Conservation (phyloP, 1,140 invertebrate species). For the Hirudo medicinalis region DNA sequence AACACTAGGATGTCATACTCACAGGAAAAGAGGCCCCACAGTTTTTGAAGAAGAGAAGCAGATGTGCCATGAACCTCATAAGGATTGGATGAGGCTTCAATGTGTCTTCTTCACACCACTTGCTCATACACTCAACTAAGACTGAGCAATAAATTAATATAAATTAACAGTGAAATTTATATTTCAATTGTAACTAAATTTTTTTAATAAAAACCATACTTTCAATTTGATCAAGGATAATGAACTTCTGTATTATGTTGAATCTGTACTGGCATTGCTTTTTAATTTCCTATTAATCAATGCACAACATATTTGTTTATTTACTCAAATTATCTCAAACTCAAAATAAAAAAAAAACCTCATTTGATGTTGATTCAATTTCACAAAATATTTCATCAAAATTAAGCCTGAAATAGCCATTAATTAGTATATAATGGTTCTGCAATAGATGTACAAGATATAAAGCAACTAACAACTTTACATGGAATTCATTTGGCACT, state of each 20-base stretch:
- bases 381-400: conserved; percentile 34
- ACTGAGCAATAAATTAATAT: conserved; percentile 25
- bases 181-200: conserved; percentile 14
- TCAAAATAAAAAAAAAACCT: conserved; percentile 23
- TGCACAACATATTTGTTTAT: neutral
- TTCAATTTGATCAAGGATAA: conserved; percentile 59
- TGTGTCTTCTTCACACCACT: conserved; percentile 31
- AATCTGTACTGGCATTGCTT: conserved; percentile 48
- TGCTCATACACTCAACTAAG: conserved; percentile 50
- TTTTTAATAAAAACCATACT: conserved; percentile 27
- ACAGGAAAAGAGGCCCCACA: too few relatives aligned
- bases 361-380: conserved; percentile 30
- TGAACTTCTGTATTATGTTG: conserved; percentile 59
- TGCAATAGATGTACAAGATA: conserved; percentile 10
- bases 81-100: conserved; percentile 44
- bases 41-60: conserved; percentile 63
- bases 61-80: conserved; percentile 61
- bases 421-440: neutral
- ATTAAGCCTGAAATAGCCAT: conserved; percentile 29
- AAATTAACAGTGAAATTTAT: neutral
- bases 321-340: too few relatives aligned
- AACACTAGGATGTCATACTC: neutral
- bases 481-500: conserved; percentile 36
- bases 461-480: conserved; percentile 19
- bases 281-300: conserved; percentile 47